phyloP scores from a whole-genome alignment of 2,888 invertebrate species.

The Melanchra persicariae region DNA sequence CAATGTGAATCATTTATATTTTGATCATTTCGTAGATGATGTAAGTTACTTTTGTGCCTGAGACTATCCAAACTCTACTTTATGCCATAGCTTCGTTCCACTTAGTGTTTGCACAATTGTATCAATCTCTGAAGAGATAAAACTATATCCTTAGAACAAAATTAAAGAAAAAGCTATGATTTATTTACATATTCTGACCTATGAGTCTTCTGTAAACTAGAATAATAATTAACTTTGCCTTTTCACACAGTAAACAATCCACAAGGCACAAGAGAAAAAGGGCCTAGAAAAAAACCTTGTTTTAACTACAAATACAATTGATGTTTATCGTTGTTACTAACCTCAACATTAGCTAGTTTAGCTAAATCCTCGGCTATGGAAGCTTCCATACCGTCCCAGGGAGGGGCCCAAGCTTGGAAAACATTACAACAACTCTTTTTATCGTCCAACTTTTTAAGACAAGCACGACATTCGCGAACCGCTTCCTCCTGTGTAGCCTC shows the following conservation, averaged over 20 bases:
- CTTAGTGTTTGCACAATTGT: neutral
- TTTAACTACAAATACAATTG: neutral
- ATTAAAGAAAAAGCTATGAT: neutral
- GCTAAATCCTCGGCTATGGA: constrained; percentile 82
- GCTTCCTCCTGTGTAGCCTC: constrained; percentile 20
- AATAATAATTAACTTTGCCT: neutral
- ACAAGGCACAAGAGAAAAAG: neutral
- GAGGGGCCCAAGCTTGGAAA: constrained; percentile 78
- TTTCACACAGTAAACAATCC: neutral
- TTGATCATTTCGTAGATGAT: neutral
- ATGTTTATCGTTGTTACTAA: constrained; percentile 56
- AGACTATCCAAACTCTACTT: too few relatives aligned
- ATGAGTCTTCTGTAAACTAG: neutral
- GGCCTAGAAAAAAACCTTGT: constrained; percentile 11
- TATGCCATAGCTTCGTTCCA: neutral
- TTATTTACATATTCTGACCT: neutral
- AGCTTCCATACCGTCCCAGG: constrained; percentile 77
- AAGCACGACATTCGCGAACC: constrained; percentile 79
- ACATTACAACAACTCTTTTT: constrained; percentile 71
- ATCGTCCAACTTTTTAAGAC: constrained; percentile 73
- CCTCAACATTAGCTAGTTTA: constrained; percentile 80
- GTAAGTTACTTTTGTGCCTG: neutral
- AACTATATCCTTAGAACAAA: neutral
- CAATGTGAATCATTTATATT: neutral
- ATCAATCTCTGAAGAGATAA: neutral